Conservation (phyloP, 2,113 vertebrate genomes). For the Colossoma macropomum region DNA sequence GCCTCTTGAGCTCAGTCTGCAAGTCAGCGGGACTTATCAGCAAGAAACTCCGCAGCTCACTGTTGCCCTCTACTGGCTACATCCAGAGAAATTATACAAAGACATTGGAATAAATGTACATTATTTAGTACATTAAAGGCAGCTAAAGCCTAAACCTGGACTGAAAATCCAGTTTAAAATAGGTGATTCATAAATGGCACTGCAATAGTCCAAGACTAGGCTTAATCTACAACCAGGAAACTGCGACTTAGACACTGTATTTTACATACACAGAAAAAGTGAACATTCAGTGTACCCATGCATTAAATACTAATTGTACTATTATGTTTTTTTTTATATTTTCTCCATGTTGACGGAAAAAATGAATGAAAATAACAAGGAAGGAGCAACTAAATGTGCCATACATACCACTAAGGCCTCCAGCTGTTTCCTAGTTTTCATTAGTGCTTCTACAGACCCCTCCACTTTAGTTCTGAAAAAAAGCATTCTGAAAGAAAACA, state of each 20-base stretch:
- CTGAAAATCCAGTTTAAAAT: neutral
- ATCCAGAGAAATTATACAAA: constrained; percentile 48
- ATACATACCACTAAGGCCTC: constrained; percentile 74
- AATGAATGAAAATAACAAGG: neutral
- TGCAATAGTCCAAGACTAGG: too few species aligned
- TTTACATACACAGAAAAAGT: too few species aligned
- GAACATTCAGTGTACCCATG: too few species aligned
- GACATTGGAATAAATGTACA: neutral
- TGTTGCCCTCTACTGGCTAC: constrained; percentile 88
- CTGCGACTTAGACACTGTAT: too few species aligned
- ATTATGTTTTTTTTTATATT: too few species aligned
- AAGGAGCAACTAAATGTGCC: neutral
- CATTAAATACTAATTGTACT: too few species aligned
- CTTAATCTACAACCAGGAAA: too few species aligned
- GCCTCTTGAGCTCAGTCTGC: constrained; percentile 75
- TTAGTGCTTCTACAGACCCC: constrained; percentile 71
- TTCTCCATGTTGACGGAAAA: neutral
- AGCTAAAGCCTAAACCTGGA: neutral
- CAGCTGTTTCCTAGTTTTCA: constrained; percentile 77
- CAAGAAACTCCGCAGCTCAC: constrained; percentile 81
- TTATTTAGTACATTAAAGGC: neutral
- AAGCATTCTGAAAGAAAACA: constrained; percentile 74
- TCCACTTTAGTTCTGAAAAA: constrained; percentile 74
- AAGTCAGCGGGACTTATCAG: constrained; percentile 58
- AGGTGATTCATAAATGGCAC: neutral